A percentile compares a stretch with the other conserved stretches of the same genome.
Evolutionary conservation across 2,113 vertebrate species (phyloP).

Genomic region (Atherinomorus stipes): DNA sequence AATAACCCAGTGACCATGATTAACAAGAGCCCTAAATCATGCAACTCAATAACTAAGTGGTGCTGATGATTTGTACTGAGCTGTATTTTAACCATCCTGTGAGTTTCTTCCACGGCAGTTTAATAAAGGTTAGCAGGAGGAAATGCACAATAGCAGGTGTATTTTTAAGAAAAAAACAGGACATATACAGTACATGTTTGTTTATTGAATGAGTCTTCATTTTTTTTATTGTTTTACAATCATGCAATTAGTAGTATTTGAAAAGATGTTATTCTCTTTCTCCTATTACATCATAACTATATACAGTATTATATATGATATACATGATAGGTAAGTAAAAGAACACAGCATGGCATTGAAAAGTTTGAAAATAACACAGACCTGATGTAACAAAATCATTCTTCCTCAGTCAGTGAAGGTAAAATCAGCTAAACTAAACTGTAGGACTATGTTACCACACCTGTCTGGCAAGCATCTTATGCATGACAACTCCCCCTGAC

Average conservation of each 20-base stretch:
- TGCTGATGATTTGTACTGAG: background rate
- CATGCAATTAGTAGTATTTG: background rate
- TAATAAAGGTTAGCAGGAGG: background rate
- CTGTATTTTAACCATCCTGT: background rate
- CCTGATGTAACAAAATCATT: background rate
- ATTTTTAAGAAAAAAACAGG: background rate
- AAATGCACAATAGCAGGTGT: background rate
- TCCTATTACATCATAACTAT: background rate
- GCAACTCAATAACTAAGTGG: background rate
- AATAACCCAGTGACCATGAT: background rate
- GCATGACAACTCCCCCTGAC: constrained; percentile 50
- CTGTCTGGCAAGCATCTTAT: constrained; percentile 38
- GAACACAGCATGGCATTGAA: background rate
- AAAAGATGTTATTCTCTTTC: background rate
- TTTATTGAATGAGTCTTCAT: background rate
- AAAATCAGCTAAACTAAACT: constrained; percentile 14
- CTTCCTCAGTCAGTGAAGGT: background rate
- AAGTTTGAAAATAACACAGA: background rate
- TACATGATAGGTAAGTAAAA: too few species aligned
- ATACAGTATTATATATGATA: background rate
- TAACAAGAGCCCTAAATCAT: background rate
- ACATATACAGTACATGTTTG: background rate
- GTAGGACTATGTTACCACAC: constrained; percentile 17
- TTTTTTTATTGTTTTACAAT: background rate
- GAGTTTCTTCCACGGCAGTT: background rate